Percentiles rank a stretch among this genome's conserved stretches.
Conservation (phyloP, 1,140 invertebrate species). For the Ips nitidus region DNA sequence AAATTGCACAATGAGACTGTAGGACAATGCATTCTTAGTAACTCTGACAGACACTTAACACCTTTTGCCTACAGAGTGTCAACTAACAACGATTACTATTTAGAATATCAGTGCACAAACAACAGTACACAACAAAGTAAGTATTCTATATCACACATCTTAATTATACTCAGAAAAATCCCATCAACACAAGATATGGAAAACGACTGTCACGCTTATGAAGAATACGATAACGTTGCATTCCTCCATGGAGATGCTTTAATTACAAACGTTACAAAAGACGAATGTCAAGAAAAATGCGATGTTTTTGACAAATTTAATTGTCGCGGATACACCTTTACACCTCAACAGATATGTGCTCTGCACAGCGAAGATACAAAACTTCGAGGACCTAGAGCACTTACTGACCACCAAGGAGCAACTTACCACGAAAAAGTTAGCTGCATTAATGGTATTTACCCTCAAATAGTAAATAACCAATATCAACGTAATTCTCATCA, state of each 20-base stretch:
- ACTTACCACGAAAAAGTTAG: conserved; percentile 55
- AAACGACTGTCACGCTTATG: conserved; percentile 42
- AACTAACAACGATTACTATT: conserved; percentile 63
- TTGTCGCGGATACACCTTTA: conserved; percentile 46
- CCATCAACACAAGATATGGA: not conserved
- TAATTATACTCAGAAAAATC: not conserved
- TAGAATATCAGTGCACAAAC: conserved; percentile 62
- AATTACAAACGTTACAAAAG: conserved; percentile 41
- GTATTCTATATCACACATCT: not conserved
- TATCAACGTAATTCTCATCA: conserved; percentile 42
- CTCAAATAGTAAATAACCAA: not conserved
- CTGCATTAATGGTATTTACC: conserved; percentile 53
- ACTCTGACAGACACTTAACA: conserved; percentile 61
- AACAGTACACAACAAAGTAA: conserved; percentile 4
- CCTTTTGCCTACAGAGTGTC: conserved; percentile 64
- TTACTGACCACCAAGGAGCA: conserved; percentile 47
- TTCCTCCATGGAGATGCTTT: conserved; percentile 43
- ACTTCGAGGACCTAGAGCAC: conserved; percentile 53
- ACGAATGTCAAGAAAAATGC: conserved; percentile 46
- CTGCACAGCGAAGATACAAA: conserved; percentile 58
- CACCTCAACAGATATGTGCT: conserved; percentile 46
- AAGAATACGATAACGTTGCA: conserved; percentile 48
- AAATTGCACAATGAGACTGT: conserved; percentile 44
- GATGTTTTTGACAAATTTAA: conserved; percentile 41
- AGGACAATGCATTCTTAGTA: conserved; percentile 61